Evolutionary conservation across 2,888 invertebrate species (phyloP).

Genomic region (Nomada ruficornis): DNA sequence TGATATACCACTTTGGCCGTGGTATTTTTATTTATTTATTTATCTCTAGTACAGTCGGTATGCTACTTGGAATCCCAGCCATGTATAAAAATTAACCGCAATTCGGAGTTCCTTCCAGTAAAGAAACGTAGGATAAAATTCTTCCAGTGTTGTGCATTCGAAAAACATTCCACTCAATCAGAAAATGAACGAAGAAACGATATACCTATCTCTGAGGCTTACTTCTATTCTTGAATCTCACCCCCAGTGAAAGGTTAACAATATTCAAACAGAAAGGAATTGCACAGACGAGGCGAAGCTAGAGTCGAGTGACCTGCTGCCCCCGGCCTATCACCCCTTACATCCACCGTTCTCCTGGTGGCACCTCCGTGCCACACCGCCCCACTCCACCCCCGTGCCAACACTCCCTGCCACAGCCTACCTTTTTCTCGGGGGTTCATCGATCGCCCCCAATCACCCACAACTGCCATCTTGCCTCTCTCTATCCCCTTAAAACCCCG

Average conservation of each 20-base stretch:
- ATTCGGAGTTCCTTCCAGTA: too few relatives aligned
- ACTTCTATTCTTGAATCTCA: neutral
- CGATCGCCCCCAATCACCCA: conserved; percentile 83
- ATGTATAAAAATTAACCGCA: too few relatives aligned
- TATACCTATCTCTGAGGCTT: too few relatives aligned
- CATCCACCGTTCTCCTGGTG: conserved; percentile 65
- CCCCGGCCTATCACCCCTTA: conserved; percentile 71
- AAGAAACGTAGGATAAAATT: too few relatives aligned
- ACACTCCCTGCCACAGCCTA: conserved; percentile 54
- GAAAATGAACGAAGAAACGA: too few relatives aligned
- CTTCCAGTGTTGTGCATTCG: too few relatives aligned
- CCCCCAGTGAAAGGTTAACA: conserved; percentile 23
- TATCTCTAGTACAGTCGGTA: too few relatives aligned
- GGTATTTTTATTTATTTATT: too few relatives aligned
- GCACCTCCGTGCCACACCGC: conserved; percentile 62
- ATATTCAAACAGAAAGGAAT: conserved; percentile 52
- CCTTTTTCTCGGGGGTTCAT: conserved; percentile 81
- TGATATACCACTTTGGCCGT: too few relatives aligned
- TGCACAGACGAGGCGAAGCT: conserved; percentile 68
- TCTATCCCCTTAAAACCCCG: conserved; percentile 75
- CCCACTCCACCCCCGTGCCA: conserved; percentile 37
- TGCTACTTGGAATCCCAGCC: too few relatives aligned
- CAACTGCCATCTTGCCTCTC: conserved; percentile 77
- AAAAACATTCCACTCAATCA: too few relatives aligned
- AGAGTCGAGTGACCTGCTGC: conserved; percentile 78